Evolutionary conservation across 2,888 invertebrate genomes (phyloP), one percentile per base, ranked within the genome.

Genomic region (Zaprionus lineosus): DNA sequence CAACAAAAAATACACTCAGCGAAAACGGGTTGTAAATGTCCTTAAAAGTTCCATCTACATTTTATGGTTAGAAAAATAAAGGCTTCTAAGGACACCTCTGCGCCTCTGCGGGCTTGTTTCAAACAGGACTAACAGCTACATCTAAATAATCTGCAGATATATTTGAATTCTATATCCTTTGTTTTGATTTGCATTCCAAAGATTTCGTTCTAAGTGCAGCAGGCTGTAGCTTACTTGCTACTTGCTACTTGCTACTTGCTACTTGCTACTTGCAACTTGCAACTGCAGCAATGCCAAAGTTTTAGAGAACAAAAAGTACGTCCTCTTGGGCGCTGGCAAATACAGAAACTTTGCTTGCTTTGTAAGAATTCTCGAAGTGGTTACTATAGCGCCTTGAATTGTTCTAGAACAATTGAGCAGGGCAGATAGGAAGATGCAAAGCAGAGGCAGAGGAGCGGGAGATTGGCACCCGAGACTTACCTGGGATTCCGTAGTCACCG

Each of bases 401-500:
- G 55, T 46, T 39, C 34, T 24, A 15, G 36, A 12, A 47, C 43
- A 52, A 59, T 62, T 29, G 26, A 21, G 19, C 19, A 33, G 28
- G 8, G 39, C 19, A 33, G 14, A 50, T 51, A 34, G 9, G 18
- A n/a, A 2, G n/a, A 24, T 8, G 2, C 2, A 24, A 24, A 24
- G 24, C 8, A 24, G 8, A 7, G 6, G 24, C 24, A 24, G 24
- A 31, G n/a, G 11, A 31, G 11, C 2, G 11, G 3, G 31, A 14
- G 18, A 16, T 3, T 12, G 33, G 24, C n/a, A 24, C 2, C 6
- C 8, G 24, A 24, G n/a, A 26, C 70, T 89, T 76, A 91, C 92
- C 89, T 87, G 95, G 93, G 68, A 94, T 91, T 84, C 94, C 95
- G 87, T 94, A 95, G 87, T 95, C 95, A 73, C 93, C 93, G 85